Evolutionary conservation across 2,888 invertebrate genomes (phyloP), one percentile per base, ranked within the genome.

Genomic region (Tetheella fluctuosa): DNA sequence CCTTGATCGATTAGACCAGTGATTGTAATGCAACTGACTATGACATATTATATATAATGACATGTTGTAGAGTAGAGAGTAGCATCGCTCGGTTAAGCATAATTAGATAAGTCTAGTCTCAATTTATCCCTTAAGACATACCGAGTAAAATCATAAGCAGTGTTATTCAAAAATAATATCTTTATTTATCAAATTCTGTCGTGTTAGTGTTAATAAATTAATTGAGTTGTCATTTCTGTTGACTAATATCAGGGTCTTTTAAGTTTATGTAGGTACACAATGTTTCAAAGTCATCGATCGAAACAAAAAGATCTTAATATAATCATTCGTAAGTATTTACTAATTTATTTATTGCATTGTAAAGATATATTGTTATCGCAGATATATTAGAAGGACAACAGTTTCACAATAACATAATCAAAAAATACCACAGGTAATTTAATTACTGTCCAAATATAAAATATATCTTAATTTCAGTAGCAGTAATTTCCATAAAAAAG

Each of bases 141-240:
- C 10, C 48, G 48, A 20, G 48, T 48, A 20, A 20, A 48, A 20
- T n/a, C 20, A 48, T n/a, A 8, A 2, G 10, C 17, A 48, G 48
- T 20, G 28, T 17, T 54, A n/a, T 20, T 48, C 28, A 17, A 39
- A 23, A 30, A 17, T n/a, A n/a, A n/a, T 28, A 42, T 54, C 30
- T 20, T 39, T 15, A 39, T 15, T 2, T 3, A 6, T 59, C 56
- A 60, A 57, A 71, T 64, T 65, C 37, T 65, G 57, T 62, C 72
- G 57, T 61, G 25, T 59, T 5, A 52, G 62, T 67, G 65, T 60
- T 72, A 72, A 72, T 62, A 23, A 67, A 62, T 70, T 67, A 63
- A 73, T 65, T 58, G 64, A 37, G 59, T 25, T 65, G 65, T 70
- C 67, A 55, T 58, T 60, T 15, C 54, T 52, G 52, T 52, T 57